phyloP scores from a whole-genome alignment of 1,140 invertebrate genomes.

The Ostrea denselamellosa region DNA sequence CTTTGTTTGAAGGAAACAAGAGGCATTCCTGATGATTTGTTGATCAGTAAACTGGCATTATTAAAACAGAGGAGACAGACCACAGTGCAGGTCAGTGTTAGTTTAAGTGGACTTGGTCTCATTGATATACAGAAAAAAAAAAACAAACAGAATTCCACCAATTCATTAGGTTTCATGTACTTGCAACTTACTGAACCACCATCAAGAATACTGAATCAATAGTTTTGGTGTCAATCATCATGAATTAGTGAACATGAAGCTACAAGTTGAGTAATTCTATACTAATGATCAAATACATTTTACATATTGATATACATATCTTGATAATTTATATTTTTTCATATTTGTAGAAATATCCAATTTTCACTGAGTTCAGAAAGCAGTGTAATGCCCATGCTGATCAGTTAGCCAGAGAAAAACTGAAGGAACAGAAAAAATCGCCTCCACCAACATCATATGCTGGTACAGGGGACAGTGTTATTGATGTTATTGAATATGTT shows the following conservation, averaged over 20 bases:
- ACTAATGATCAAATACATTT: neutral
- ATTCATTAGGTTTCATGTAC: too few relatives aligned
- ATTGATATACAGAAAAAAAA: neutral
- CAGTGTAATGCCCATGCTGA: conserved; percentile 65
- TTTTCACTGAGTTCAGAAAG: conserved; percentile 67
- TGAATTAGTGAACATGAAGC: too few relatives aligned
- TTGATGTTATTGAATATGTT: neutral
- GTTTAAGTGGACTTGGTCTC: neutral
- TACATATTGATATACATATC: neutral
- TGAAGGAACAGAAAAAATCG: conserved; percentile 61
- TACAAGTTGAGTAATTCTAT: too few relatives aligned
- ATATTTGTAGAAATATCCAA: conserved; percentile 63
- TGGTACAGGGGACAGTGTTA: neutral
- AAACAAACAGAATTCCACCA: too few relatives aligned
- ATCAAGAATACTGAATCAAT: too few relatives aligned
- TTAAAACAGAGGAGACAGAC: conserved; percentile 67
- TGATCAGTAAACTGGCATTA: conserved; percentile 67
- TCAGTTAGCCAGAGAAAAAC: conserved; percentile 63
- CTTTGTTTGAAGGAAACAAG: conserved; percentile 59
- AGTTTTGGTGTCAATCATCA: too few relatives aligned
- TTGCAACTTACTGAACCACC: too few relatives aligned
- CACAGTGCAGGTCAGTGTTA: conserved; percentile 60
- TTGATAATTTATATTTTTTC: too few relatives aligned
- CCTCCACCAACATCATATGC: conserved; percentile 58
- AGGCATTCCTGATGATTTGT: conserved; percentile 64